These are phyloP conservation scores for Masticophis lateralis DNA, from an alignment of 2,797 vertebrate species.

Conservation along the genomic window DNA sequence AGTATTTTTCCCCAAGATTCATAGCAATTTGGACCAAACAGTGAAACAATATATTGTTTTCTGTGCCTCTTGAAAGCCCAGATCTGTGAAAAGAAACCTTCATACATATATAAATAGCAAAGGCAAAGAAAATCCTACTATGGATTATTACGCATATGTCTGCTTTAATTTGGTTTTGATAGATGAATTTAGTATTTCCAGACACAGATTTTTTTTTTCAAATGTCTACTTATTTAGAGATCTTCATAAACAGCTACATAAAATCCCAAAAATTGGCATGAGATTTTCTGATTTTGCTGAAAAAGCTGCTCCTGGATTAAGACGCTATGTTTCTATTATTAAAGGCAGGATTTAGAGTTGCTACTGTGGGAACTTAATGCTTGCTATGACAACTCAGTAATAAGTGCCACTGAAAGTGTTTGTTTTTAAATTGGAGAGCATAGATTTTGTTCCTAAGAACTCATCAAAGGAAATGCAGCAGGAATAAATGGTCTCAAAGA, in stretches of 20 bases:
- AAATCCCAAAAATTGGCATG: not conserved
- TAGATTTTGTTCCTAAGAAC: slow-evolving; percentile 11
- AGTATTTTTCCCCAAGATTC: not conserved
- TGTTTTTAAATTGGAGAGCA: not conserved
- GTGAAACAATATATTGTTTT: not conserved
- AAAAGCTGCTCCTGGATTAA: slow-evolving; percentile 10
- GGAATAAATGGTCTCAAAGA: not conserved
- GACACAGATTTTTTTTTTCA: not conserved
- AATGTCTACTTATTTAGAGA: slow-evolving; percentile 13
- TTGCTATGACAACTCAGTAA: not conserved
- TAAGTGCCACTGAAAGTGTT: not conserved
- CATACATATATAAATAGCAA: slow-evolving; percentile 3
- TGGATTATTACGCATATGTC: not conserved
- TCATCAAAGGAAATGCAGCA: slow-evolving; percentile 26
- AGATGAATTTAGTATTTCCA: slow-evolving; percentile 19
- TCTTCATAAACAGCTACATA: slow-evolving; percentile 6
- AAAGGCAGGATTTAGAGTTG: slow-evolving; percentile 28
- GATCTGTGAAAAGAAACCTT: slow-evolving; percentile 8
- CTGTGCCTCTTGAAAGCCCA: slow-evolving; percentile 22
- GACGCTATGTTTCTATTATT: slow-evolving; percentile 19
- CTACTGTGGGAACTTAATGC: slow-evolving; percentile 28
- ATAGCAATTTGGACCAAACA: not conserved
- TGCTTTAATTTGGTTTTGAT: slow-evolving; percentile 14
- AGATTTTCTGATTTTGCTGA: not conserved
- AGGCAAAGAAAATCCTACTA: not conserved